Evolutionary conservation across 1,140 invertebrate genomes (phyloP), one percentile per base, ranked within the genome.

Genomic region (Ylistrum balloti): DNA sequence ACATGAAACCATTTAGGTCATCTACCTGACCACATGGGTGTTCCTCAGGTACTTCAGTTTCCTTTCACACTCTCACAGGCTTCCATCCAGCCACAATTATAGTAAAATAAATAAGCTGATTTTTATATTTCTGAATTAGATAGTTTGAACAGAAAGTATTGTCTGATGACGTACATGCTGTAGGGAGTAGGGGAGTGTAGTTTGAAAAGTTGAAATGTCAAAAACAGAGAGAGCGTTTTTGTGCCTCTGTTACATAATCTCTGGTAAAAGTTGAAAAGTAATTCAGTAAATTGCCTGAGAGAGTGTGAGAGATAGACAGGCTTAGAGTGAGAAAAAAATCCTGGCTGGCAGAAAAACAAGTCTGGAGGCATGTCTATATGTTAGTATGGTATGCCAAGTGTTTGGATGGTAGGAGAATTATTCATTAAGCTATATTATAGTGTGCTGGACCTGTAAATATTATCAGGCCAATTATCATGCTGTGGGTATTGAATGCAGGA

Each of bases 381-480:
- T 28, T 74, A 74, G 17, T n/a, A 28, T 74, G n/a, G 22, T 74
- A 74, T 74, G 56, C 56, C 56, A 74, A 74, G 56, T 74, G 56
- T 74, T 38, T 13, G 13, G 35, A 7, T 45, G 41, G 41, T 17
- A 74, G 56, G 35, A 11, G 20, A 74, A 74, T 56, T 74, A 74
- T 74, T 74, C n/a, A 28, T 28, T 74, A 74, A n/a, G 5, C n/a
- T n/a, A 5, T 7, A 74, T 22, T 11, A 74, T 28, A 28, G 56
- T 28, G n/a, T 28, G n/a, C 28, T 3, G n/a, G 17, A 74, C 56
- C 17, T 28, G 56, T 74, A 74, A 74, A 74, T 74, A 74, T 74
- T 74, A 74, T 74, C 56, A 74, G 56, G n/a, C 56, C 56, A 74
- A 74, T 74, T 74, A 74, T 74, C 22, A 74, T 74, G 28, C n/a